Conservation (phyloP, 2,888 invertebrate species). For the Chironomus tentans region DNA sequence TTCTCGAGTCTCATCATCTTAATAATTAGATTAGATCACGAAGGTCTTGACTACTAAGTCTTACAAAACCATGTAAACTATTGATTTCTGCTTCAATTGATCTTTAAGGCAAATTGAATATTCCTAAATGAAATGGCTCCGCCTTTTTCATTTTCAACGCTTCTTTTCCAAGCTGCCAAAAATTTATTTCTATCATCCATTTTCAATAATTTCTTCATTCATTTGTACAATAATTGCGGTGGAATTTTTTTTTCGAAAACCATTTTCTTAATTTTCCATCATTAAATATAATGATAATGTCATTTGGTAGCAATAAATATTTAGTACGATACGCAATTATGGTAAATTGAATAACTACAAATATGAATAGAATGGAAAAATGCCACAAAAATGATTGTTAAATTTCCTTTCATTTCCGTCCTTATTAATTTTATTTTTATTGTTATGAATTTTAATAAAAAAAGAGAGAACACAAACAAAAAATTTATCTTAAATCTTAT, state of each 20-base stretch:
- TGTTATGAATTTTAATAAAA: neutral
- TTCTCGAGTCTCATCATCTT: too few relatives aligned
- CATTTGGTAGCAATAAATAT: neutral
- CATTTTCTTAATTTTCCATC: neutral
- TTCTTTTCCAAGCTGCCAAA: too few relatives aligned
- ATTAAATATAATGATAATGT: conserved; percentile 3
- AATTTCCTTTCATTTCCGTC: neutral
- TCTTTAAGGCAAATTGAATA: too few relatives aligned
- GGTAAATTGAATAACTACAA: neutral
- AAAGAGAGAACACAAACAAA: neutral
- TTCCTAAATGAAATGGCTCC: too few relatives aligned
- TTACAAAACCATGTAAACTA: too few relatives aligned
- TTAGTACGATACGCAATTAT: neutral
- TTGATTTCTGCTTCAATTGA: too few relatives aligned
- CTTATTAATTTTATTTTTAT: neutral
- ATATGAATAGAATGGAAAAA: neutral
- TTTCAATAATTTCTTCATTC: too few relatives aligned
- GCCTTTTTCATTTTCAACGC: too few relatives aligned
- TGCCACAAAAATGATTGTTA: neutral
- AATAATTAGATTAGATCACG: too few relatives aligned
- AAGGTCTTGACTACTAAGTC: too few relatives aligned
- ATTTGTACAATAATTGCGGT: too few relatives aligned
- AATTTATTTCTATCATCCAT: too few relatives aligned
- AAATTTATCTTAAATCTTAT: neutral
- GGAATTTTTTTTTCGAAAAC: neutral